Conservation (phyloP, 2,888 invertebrate genomes). For the Polydrusus pterygomalis region DNA sequence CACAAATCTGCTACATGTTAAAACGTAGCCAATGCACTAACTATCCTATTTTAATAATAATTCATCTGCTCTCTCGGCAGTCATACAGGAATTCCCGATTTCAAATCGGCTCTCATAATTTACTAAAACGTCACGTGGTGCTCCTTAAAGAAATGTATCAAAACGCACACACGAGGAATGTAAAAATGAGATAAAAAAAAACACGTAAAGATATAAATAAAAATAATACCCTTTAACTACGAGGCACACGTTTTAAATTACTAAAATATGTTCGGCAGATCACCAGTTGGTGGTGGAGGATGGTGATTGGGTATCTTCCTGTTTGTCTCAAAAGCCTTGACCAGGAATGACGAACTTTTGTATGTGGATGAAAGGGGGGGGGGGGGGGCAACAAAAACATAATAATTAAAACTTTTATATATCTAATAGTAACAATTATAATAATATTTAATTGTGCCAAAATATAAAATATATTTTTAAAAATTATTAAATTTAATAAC, state of each 20-base stretch:
- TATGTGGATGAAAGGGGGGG: no score
- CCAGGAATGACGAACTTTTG: no score
- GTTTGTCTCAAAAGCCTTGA: no score
- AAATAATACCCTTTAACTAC: neutral
- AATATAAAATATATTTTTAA: no score
- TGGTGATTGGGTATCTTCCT: no score
- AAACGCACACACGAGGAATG: conserved; percentile 10
- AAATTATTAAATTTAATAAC: no score
- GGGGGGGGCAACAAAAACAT: no score
- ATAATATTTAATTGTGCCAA: no score
- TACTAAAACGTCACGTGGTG: conserved; percentile 13
- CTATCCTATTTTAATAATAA: conserved; percentile 9
- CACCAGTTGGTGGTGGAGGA: conserved; percentile 5
- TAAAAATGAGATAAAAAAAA: conserved; percentile 17
- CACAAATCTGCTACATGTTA: no score
- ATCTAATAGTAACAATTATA: no score
- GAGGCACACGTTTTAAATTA: conserved; percentile 7
- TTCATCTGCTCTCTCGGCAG: neutral
- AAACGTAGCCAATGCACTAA: neutral
- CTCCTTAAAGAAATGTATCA: conserved; percentile 20
- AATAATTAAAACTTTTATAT: no score
- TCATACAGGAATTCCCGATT: conserved; percentile 10
- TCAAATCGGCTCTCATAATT: conserved; percentile 15
- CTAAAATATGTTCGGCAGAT: conserved; percentile 23
- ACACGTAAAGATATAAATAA: conserved; percentile 4